phyloP scores from a whole-genome alignment of 2,888 invertebrate genomes.

The Drosophila nigricruria region DNA sequence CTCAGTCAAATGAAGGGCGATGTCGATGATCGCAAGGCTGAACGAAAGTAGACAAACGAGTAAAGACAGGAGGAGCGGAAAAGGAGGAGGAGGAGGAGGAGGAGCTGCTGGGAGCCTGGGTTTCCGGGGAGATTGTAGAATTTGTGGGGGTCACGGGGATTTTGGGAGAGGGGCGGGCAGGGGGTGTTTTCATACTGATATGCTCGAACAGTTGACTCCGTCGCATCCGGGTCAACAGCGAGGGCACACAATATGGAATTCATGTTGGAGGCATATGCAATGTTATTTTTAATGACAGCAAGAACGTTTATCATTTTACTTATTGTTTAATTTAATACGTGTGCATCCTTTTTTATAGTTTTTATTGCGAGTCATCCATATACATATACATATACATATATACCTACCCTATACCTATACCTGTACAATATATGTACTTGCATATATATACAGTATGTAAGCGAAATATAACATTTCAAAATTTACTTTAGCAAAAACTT shows the following conservation, averaged over 20 bases:
- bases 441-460: slow-evolving; percentile 2
- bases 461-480: neutral
- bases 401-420: slow-evolving; percentile 13
- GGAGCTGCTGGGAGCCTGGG: neutral
- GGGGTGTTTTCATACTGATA: slow-evolving; percentile 1
- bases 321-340: slow-evolving; percentile 40
- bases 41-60: slow-evolving; percentile 43
- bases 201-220: neutral
- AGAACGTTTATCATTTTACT: slow-evolving; percentile 54
- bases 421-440: slow-evolving; percentile 4
- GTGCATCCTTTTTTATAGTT: slow-evolving; percentile 41
- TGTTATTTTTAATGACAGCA: slow-evolving; percentile 56
- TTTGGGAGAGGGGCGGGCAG: neutral
- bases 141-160: slow-evolving; percentile 15
- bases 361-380: slow-evolving; percentile 33
- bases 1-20: slow-evolving; percentile 59
- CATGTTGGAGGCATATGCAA: slow-evolving; percentile 44
- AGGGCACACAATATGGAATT: neutral
- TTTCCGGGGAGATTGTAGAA: slow-evolving; percentile 15
- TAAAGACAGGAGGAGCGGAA: neutral
- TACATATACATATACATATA: slow-evolving; percentile 11
- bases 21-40: slow-evolving; percentile 74
- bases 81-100: neutral
- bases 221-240: neutral
- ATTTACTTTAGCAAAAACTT: slow-evolving; percentile 36